Percentiles rank a stretch among this genome's conserved stretches.
phyloP scores from a whole-genome alignment of 1,140 invertebrate species.

The Zaprionus vittiger region DNA sequence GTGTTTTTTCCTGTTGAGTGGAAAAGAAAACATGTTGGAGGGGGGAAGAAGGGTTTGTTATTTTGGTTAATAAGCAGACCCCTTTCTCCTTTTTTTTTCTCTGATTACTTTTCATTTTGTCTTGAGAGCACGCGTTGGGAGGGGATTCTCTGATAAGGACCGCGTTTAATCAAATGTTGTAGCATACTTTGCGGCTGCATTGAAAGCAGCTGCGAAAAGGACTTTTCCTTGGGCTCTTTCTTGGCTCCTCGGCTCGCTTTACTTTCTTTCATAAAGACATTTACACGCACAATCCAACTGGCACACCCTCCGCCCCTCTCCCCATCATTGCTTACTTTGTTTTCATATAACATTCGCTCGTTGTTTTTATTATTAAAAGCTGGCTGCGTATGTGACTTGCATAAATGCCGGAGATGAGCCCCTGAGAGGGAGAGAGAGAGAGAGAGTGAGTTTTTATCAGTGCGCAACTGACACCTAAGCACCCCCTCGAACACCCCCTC shows the following conservation, averaged over 20 bases:
- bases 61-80: slow-evolving; percentile 32
- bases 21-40: neutral
- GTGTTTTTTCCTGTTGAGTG: slow-evolving; percentile 33
- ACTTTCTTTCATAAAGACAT: slow-evolving; percentile 53
- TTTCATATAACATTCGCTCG: slow-evolving; percentile 75
- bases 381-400: slow-evolving; percentile 79
- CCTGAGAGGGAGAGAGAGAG: neutral
- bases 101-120: slow-evolving; percentile 41
- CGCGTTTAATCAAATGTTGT: slow-evolving; percentile 39
- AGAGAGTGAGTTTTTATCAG: slow-evolving; percentile 59
- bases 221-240: neutral
- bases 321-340: slow-evolving; percentile 48
- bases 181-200: slow-evolving; percentile 42
- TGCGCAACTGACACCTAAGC: slow-evolving; percentile 52
- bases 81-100: neutral
- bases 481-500: neutral
- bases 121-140: neutral
- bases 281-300: slow-evolving; percentile 63
- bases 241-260: slow-evolving; percentile 1
- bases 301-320: slow-evolving; percentile 18
- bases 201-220: slow-evolving; percentile 27
- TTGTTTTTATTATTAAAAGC: slow-evolving; percentile 83
- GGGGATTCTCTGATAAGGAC: slow-evolving; percentile 20
- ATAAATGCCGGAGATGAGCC: slow-evolving; percentile 56
- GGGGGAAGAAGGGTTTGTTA: neutral